Evolutionary conservation across 2,113 vertebrate genomes (phyloP), one percentile per base, ranked within the genome.

Genomic region (Scophthalmus maximus): DNA sequence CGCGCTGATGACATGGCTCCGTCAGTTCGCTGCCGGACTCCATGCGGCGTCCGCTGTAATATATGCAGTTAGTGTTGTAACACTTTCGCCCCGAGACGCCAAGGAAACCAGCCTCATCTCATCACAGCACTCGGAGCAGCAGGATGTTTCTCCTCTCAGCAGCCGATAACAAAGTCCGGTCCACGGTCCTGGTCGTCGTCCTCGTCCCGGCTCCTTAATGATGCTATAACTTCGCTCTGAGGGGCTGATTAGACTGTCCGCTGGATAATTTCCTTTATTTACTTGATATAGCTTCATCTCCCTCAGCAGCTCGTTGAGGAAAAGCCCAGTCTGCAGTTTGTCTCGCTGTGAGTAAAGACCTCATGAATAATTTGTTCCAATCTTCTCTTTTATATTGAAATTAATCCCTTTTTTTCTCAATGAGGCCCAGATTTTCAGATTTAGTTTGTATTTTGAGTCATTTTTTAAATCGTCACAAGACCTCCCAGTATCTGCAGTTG

Each of bases 201-300:
- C n/a, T 49, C 60, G 12, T 29, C 40, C 27, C 38, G 17, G 25
- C 64, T 53, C 40, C n/a, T n/a, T 42, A 23, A 68, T n/a, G 22
- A n/a, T 0, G 27, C 14, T 32, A 23, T 46, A 3, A 6, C 25
- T 47, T 36, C 10, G 34, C 34, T 36, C 36, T 15, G 14, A 38
- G 14, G 15, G 12, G 36, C 32, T 30, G 46, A 53, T 30, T 8
- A 30, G 8, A 4, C 57, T 0, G 36, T 20, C 6, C 27, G 7
- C 15, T 32, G 4, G 15, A 44, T 47, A 6, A 26, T 36, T 47
- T 25, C 29, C 29, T 26, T 9, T 20, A 46, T 56, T 32, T n/a
- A 25, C 25, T 18, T 67, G 12, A 20, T 23, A 8, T 17, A 12
- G 14, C 20, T 60, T 32, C 6, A 17, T 38, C 46, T 49, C 40